Percentiles rank a stretch among this genome's conserved stretches.
Evolutionary conservation across 2,888 invertebrate species (phyloP).

Genomic region (Nesidiocoris tenuis): DNA sequence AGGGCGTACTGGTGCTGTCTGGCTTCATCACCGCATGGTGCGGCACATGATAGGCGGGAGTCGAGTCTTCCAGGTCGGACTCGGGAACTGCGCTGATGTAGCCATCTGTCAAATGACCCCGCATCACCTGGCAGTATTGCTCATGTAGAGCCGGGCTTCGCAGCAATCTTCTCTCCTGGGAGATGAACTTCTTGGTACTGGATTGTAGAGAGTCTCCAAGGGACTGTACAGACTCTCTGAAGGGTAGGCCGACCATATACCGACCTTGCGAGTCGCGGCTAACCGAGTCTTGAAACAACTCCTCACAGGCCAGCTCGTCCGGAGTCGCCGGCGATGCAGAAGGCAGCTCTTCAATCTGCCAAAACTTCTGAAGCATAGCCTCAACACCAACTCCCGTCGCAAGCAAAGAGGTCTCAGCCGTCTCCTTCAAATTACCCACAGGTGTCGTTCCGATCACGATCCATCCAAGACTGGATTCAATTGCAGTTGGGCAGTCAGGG

Average conservation of each 20-base stretch:
- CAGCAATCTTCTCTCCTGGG: background rate
- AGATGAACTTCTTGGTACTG: background rate
- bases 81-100: background rate
- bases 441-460: background rate
- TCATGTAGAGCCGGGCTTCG: background rate
- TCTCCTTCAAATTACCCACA: background rate
- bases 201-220: background rate
- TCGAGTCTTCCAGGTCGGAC: background rate
- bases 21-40: slow-evolving; percentile 21
- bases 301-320: background rate
- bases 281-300: background rate
- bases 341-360: background rate
- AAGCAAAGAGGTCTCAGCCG: too few relatives aligned
- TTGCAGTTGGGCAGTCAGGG: background rate
- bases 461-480: background rate
- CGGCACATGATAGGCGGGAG: slow-evolving; percentile 7
- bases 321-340: background rate
- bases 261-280: background rate
- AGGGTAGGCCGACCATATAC: background rate
- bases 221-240: background rate
- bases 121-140: background rate
- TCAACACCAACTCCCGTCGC: background rate
- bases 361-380: background rate
- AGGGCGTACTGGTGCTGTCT: slow-evolving; percentile 2
- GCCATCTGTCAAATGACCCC: background rate